Conservation (phyloP, 2,888 invertebrate genomes). For the Acrobasis consociella region DNA sequence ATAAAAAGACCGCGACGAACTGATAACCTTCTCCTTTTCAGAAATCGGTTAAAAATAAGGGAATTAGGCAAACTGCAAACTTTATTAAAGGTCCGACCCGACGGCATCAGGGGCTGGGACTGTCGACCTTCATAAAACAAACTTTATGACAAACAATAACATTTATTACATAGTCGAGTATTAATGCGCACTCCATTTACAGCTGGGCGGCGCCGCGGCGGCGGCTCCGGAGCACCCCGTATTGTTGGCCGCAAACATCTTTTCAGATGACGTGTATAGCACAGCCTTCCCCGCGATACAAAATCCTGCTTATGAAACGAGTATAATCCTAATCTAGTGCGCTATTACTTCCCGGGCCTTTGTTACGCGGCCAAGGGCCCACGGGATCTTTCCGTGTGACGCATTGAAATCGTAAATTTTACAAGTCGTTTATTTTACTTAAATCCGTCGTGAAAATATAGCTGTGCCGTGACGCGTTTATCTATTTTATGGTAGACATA, state of each 20-base stretch:
- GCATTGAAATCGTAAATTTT: conserved; percentile 43
- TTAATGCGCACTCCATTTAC: conserved; percentile 75
- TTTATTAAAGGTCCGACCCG: conserved; percentile 64
- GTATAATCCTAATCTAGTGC: conserved; percentile 54
- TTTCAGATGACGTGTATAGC: conserved; percentile 36
- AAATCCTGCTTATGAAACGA: conserved; percentile 48
- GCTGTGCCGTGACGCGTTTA: conserved; percentile 15
- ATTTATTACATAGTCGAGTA: conserved; percentile 78
- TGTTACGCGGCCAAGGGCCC: conserved; percentile 33
- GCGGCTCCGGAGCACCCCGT: conserved; percentile 45
- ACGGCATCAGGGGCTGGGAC: conserved; percentile 53
- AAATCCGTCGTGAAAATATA: conserved; percentile 34
- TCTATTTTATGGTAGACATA: conserved; percentile 46
- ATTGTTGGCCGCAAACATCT: conserved; percentile 59
- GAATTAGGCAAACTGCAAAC: conserved; percentile 59
- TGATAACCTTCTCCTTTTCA: no score
- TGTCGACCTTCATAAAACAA: conserved; percentile 75
- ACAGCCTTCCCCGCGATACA: conserved; percentile 45
- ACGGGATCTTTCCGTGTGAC: conserved; percentile 25
- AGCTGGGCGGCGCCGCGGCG: conserved; percentile 61
- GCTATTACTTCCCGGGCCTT: conserved; percentile 39
- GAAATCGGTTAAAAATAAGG: no score
- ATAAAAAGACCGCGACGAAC: no score
- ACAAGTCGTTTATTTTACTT: conserved; percentile 38
- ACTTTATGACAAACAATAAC: conserved; percentile 80